These are phyloP conservation scores for Odocoileus hemionus DNA, from an alignment of 2,113 vertebrate genomes.

Conservation along the genomic window DNA sequence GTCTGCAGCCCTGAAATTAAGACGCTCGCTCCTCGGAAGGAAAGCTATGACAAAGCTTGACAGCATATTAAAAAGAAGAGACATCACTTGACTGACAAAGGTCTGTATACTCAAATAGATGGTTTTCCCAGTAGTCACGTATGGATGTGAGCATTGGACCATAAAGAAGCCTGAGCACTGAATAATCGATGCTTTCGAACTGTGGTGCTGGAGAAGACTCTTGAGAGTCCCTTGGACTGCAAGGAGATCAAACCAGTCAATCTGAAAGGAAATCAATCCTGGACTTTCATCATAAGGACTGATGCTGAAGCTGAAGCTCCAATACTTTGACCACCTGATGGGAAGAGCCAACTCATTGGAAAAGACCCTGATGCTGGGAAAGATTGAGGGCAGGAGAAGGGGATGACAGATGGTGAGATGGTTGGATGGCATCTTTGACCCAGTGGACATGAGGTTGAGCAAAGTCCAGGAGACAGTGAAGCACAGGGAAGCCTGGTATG, in stretches of 20 bases:
- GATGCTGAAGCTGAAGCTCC: background rate
- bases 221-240: background rate
- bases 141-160: background rate
- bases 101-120: background rate
- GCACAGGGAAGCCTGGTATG: background rate
- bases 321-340: background rate
- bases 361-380: background rate
- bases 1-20: background rate
- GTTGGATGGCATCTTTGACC: background rate
- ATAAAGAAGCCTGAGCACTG: background rate
- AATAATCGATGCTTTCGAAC: background rate
- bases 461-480: background rate
- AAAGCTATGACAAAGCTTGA: background rate
- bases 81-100: background rate
- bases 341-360: background rate
- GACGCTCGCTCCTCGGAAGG: accelerated
- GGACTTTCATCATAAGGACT: background rate
- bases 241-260: background rate
- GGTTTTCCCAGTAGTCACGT: background rate
- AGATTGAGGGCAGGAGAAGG: background rate
- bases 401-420: background rate
- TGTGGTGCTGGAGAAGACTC: background rate
- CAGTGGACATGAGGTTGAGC: background rate
- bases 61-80: background rate
- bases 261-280: background rate